A percentile compares a stretch with the other conserved stretches of the same genome.
Evolutionary conservation across 2,113 vertebrate species (phyloP).

Genomic region (Cyanocitta stelleri): DNA sequence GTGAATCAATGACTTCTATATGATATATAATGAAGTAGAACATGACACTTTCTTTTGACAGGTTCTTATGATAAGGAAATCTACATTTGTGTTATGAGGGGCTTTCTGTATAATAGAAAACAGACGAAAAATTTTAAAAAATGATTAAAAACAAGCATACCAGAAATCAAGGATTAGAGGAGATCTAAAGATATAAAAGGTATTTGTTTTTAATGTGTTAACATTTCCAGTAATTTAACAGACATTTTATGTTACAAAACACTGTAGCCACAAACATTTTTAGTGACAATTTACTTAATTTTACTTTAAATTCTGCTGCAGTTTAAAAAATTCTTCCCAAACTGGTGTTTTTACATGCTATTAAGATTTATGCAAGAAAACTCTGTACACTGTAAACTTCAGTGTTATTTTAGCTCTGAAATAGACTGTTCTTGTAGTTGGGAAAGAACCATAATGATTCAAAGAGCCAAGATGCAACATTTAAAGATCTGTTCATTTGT

Average conservation of each 20-base stretch:
- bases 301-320: not conserved
- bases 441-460: not conserved
- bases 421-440: not conserved
- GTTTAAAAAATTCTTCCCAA: not conserved
- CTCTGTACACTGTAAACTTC: not conserved
- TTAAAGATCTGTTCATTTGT: not conserved
- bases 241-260: not conserved
- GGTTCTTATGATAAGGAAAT: not conserved
- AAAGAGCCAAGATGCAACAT: not conserved
- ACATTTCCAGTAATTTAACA: not conserved
- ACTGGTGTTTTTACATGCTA: not conserved
- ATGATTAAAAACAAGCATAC: not conserved
- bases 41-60: not conserved
- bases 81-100: not conserved
- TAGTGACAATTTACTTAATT: not conserved
- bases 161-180: not conserved
- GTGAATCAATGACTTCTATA: not conserved
- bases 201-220: not conserved
- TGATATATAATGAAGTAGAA: not conserved
- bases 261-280: not conserved
- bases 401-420: not conserved
- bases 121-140: not conserved
- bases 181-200: not conserved
- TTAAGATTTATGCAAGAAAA: not conserved
- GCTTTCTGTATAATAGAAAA: not conserved